Percentiles rank a stretch among this genome's conserved stretches.
These are phyloP conservation scores for Virgularia gustaviana DNA, from an alignment of 92 coral and sea anemone species.

Conservation along the genomic window DNA sequence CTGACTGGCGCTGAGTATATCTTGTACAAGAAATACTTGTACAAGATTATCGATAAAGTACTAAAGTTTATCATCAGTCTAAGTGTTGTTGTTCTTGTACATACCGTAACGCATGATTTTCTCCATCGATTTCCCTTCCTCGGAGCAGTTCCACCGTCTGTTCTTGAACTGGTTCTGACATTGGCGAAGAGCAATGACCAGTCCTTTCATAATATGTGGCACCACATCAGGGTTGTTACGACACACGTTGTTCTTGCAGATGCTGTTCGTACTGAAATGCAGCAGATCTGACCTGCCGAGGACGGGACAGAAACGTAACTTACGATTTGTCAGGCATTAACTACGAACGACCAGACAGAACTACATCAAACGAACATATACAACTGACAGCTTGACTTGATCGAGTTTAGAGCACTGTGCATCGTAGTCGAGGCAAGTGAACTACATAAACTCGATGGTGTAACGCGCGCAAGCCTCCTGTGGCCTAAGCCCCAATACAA, in stretches of 20 bases:
- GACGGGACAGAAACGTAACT: background rate
- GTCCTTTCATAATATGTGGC: slow-evolving; percentile 73
- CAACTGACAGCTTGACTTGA: too few species aligned
- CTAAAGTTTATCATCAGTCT: background rate
- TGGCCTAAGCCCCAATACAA: background rate
- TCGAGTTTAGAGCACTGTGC: too few species aligned
- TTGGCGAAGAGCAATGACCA: slow-evolving; percentile 70
- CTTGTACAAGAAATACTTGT: too few species aligned
- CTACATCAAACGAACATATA: too few species aligned
- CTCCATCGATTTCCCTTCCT: slow-evolving; percentile 56
- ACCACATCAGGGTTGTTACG: slow-evolving; percentile 72
- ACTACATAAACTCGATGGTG: too few species aligned
- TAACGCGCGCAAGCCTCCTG: background rate
- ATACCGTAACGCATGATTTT: slow-evolving; percentile 85
- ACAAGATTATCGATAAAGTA: too few species aligned
- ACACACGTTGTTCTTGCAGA: slow-evolving; percentile 26
- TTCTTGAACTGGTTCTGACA: slow-evolving; percentile 88
- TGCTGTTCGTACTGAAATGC: slow-evolving; percentile 26
- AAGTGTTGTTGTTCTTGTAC: too few species aligned
- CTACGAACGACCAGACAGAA: too few species aligned
- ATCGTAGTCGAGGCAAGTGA: too few species aligned
- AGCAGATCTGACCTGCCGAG: background rate
- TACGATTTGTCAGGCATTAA: too few species aligned
- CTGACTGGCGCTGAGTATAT: background rate
- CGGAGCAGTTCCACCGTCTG: slow-evolving; percentile 89